These are phyloP conservation scores for Tenthredo livida DNA, from an alignment of 2,888 invertebrate genomes.

Conservation along the genomic window DNA sequence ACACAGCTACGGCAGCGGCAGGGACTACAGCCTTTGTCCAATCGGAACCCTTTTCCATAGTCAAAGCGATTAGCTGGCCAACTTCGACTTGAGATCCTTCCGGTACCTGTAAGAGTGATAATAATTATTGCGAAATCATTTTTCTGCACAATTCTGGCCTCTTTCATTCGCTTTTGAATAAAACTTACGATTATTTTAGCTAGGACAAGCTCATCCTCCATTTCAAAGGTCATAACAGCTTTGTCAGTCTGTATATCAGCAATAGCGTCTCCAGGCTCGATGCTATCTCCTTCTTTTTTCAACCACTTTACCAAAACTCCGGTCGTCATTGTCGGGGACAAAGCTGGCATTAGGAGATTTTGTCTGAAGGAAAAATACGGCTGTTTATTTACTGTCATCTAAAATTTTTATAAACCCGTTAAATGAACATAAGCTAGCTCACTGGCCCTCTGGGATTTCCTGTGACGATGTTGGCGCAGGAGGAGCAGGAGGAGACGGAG, in stretches of 20 bases:
- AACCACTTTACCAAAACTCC: slow-evolving; percentile 82
- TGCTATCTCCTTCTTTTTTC: slow-evolving; percentile 81
- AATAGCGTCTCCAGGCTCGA: slow-evolving; percentile 82
- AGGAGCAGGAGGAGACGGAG: slow-evolving; percentile 57
- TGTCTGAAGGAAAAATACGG: slow-evolving; percentile 63
- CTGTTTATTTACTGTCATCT: not conserved
- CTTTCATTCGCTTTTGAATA: not conserved
- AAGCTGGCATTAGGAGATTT: slow-evolving; percentile 80
- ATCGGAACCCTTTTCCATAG: slow-evolving; percentile 83
- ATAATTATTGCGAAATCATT: not conserved
- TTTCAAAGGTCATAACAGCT: slow-evolving; percentile 82
- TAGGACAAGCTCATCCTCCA: slow-evolving; percentile 82
- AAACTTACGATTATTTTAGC: slow-evolving; percentile 81
- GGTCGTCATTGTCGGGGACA: slow-evolving; percentile 84
- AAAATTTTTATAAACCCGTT: not conserved
- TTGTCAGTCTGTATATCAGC: slow-evolving; percentile 86
- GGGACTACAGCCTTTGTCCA: slow-evolving; percentile 80
- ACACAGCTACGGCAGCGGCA: slow-evolving; percentile 58
- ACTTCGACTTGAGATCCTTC: slow-evolving; percentile 80
- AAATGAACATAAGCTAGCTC: slow-evolving; percentile 55
- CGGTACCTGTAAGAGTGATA: slow-evolving; percentile 70
- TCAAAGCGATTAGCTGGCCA: slow-evolving; percentile 81
- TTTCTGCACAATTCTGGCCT: not conserved
- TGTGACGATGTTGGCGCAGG: slow-evolving; percentile 58
- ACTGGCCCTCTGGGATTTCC: slow-evolving; percentile 73